Percentiles rank a stretch among this genome's conserved stretches.
Evolutionary conservation across 2,797 vertebrate species (phyloP).

Genomic region (Todus mexicanus): DNA sequence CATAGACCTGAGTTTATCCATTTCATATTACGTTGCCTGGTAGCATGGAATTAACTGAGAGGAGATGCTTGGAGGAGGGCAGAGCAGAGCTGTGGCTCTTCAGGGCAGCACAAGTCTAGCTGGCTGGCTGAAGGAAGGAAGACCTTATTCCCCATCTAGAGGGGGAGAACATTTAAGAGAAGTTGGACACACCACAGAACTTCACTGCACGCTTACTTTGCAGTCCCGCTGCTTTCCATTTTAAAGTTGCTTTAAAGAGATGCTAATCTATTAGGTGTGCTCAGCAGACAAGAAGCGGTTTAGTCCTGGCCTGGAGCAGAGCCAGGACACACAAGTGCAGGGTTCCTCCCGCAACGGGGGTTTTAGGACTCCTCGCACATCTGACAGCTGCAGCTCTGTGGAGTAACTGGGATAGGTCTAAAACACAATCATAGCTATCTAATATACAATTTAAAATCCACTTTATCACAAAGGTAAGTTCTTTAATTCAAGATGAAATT

Average conservation of each 20-base stretch:
- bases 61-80: neutral
- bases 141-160: neutral
- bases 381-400: neutral
- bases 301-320: neutral
- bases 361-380: neutral
- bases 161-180: neutral
- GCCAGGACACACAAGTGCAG: fast-evolving
- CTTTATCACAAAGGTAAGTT: neutral
- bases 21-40: neutral
- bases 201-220: fast-evolving
- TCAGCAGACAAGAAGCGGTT: neutral
- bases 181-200: neutral
- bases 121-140: neutral
- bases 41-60: neutral
- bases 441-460: neutral
- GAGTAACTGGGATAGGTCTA: neutral
- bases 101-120: neutral
- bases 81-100: neutral
- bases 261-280: neutral
- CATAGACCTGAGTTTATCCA: neutral
- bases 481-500: neutral
- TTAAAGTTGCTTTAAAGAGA: neutral
- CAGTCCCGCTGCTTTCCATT: neutral
- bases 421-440: neutral
- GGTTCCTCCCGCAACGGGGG: neutral